Percentiles rank a stretch among this genome's conserved stretches.
phyloP scores from a whole-genome alignment of 2,113 vertebrate genomes.

The Elachura formosa region DNA sequence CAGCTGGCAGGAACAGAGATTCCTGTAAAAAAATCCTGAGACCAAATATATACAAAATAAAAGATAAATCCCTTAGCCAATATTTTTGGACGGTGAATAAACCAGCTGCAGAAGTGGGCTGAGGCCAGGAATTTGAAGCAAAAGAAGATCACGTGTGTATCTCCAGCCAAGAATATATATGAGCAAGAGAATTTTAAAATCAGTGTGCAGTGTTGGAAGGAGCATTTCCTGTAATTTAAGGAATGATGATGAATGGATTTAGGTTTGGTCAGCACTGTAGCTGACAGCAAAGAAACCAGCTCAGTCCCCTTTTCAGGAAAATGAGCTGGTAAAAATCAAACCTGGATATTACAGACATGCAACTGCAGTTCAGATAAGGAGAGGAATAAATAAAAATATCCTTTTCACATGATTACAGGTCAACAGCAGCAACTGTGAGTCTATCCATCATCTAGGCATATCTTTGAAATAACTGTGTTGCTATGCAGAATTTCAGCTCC shows the following conservation, averaged over 20 bases:
- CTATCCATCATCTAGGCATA: background rate
- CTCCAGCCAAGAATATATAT: constrained; percentile 44
- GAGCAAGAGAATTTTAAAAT: constrained; percentile 52
- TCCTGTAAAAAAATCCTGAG: constrained; percentile 30
- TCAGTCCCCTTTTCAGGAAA: background rate
- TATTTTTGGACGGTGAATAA: constrained; percentile 69
- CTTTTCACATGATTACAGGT: background rate
- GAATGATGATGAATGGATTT: constrained; percentile 32
- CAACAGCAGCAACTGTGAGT: background rate
- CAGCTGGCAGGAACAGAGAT: constrained; percentile 34
- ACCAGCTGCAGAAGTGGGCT: constrained; percentile 62
- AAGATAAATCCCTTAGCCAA: constrained; percentile 47
- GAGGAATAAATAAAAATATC: background rate
- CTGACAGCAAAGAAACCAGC: constrained; percentile 36
- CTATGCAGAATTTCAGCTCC: background rate
- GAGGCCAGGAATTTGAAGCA: constrained; percentile 54
- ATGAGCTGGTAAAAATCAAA: background rate
- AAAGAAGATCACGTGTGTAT: constrained; percentile 4
- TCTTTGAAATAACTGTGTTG: background rate
- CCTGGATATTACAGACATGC: background rate
- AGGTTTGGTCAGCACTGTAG: constrained; percentile 43
- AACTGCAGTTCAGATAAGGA: background rate
- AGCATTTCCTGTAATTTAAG: constrained; percentile 42
- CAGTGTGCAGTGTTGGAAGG: constrained; percentile 23
- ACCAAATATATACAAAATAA: constrained; percentile 42